Base-by-base conservation (phyloP, 2,113 vertebrate species). In the Menura novaehollandiae region DNA sequence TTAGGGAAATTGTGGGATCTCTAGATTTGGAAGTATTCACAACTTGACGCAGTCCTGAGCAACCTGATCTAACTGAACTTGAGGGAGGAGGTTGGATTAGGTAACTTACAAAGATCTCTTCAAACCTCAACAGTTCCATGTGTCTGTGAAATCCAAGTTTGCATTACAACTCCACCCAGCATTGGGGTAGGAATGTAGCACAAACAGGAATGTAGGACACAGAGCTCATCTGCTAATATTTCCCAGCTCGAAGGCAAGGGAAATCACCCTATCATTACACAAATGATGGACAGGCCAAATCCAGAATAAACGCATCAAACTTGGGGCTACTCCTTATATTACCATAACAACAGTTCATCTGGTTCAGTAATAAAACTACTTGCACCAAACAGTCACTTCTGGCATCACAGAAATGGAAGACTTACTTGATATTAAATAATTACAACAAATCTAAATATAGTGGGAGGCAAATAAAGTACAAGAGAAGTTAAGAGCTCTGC, bases 381-480 rank as follows among this genome's bases (percentile, higher is more conserved):
- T 75, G 28, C 49, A 85, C 15, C 14, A 64, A 49, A 33, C 6
- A 46, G 41, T 73, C 69, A 62, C 66, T 85, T 79, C 69, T 68
- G 47, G 53, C 28, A 78, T 39, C 66, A 81, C 39, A 82, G 35
- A 82, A 91, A 64, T 37, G 10, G n/a, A 91, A 87, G n/a, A 28
- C 37, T 85, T 73, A 68, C 41, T 64, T 69, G 22, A 33, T 73
- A 89, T 72, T 71, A 89, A 91, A 89, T 85, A 91, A 86, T 74
- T 89, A 23, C 76, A 95, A 53, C 17, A 88, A 73, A 93, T 68
- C 37, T 92, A 94, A 91, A 96, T 91, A 79, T 37, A 89, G 55
- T 32, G 10, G 13, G 69, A 92, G 24, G 62, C 27, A 39, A 67
- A 68, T 16, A 55, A 53, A 77, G 49, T 74, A 55, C 47, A 26